Percentiles rank a stretch among this genome's conserved stretches.
Conservation (phyloP, 2,113 vertebrate species). For the Sciurus niger region DNA sequence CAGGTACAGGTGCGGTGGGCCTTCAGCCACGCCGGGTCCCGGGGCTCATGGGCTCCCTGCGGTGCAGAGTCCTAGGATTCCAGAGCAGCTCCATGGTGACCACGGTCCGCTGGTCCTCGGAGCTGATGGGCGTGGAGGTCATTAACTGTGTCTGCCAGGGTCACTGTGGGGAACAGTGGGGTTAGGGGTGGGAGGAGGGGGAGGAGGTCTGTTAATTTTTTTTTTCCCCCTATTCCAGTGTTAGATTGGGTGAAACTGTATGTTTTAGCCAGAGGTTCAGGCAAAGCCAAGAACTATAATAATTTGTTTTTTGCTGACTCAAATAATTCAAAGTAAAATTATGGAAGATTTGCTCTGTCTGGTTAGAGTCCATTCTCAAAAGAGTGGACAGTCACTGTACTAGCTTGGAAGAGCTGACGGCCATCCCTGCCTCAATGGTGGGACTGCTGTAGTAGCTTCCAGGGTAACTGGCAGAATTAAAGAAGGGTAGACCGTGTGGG, state of each 20-base stretch:
- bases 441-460: not conserved
- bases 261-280: not conserved
- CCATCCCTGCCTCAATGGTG: not conserved
- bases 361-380: not conserved
- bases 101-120: too few species aligned
- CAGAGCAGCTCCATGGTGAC: not conserved
- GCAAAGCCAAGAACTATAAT: not conserved
- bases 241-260: not conserved
- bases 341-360: not conserved
- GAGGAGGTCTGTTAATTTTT: too few species aligned
- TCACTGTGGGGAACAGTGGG: too few species aligned
- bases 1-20: fast-evolving
- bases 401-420: not conserved
- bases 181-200: not conserved
- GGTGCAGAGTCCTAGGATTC: not conserved
- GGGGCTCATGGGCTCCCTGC: fast-evolving
- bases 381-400: not conserved
- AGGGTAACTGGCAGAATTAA: not conserved
- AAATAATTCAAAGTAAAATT: not conserved
- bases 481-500: too few species aligned
- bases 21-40: not conserved
- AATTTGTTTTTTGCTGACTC: constrained; percentile 52
- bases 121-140: too few species aligned
- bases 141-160: not conserved
- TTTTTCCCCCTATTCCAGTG: not conserved